Evolutionary conservation across 1,140 invertebrate genomes (phyloP), one percentile per base, ranked within the genome.

Genomic region (Pogonomyrmex californicus): DNA sequence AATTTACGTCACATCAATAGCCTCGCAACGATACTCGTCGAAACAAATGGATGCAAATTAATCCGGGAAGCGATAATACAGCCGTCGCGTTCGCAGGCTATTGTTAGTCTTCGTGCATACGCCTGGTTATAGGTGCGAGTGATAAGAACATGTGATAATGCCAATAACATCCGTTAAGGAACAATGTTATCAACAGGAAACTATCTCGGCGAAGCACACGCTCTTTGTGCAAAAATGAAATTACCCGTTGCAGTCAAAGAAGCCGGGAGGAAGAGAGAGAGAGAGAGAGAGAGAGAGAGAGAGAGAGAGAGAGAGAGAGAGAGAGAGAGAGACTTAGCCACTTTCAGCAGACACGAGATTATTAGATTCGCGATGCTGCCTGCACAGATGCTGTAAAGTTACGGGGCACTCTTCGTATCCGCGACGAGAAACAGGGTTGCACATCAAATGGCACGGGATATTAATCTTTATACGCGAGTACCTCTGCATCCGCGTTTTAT

Each of bases 201-300:
- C 77, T 56, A 60, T 83, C 68, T 73, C 33, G n/a, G 79, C 33
- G 41, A 6, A 75, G 41, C 54, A 33, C 33, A 47, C 41, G 79
- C 17, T 49, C 68, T 83, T 83, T 83, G 66, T 82, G 68, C 68
- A 83, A 83, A 83, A 83, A 83, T 75, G 30, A n/a, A 83, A 49
- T 83, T 83, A 83, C 4, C 23, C 65, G 23, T 58, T 17, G 47
- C 47, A 54, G 51, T 51, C 14, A 38, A 60, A 60, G 54, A 62
- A 83, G 41, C 41, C 7, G 23, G 47, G 54, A n/a, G n/a, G n/a
- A n/a, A n/a, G n/a, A n/a, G n/a, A n/a, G n/a, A n/a, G n/a, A n/a
- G n/a, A n/a, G n/a, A n/a, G n/a, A n/a, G n/a, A n/a, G n/a, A n/a
- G n/a, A n/a, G n/a, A n/a, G n/a, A n/a, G n/a, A n/a, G n/a, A n/a